Percentiles rank a stretch among this genome's conserved stretches.
phyloP scores from a whole-genome alignment of 2,797 vertebrate species.

The Alca torda region DNA sequence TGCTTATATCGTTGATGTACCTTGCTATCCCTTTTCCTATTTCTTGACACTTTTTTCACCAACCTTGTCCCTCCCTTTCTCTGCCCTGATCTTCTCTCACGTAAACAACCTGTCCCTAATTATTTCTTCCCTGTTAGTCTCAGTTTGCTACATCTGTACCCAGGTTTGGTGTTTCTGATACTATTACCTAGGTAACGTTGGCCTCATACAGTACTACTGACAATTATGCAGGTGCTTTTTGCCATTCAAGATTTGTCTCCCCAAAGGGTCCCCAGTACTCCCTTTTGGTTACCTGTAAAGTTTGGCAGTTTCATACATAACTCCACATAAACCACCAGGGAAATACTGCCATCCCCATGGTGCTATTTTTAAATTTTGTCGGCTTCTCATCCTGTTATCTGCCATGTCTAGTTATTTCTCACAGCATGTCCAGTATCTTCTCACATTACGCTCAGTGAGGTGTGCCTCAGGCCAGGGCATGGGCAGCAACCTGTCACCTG shows the following conservation, averaged over 20 bases:
- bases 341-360: background rate
- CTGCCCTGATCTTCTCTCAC: background rate
- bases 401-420: background rate
- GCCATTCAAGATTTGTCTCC: background rate
- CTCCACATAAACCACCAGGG: background rate
- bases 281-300: background rate
- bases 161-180: background rate
- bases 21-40: background rate
- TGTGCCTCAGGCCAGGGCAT: background rate
- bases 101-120: background rate
- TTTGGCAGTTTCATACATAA: background rate
- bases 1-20: background rate
- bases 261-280: background rate
- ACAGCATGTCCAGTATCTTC: background rate
- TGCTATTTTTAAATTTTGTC: background rate
- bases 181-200: background rate
- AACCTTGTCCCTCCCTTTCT: background rate
- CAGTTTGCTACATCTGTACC: background rate
- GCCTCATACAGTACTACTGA: background rate
- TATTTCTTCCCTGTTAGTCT: background rate
- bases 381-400: background rate
- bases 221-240: background rate
- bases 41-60: background rate
- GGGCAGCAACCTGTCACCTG: background rate
- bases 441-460: background rate